phyloP scores from a whole-genome alignment of 2,113 vertebrate species.

The Gadus macrocephalus region DNA sequence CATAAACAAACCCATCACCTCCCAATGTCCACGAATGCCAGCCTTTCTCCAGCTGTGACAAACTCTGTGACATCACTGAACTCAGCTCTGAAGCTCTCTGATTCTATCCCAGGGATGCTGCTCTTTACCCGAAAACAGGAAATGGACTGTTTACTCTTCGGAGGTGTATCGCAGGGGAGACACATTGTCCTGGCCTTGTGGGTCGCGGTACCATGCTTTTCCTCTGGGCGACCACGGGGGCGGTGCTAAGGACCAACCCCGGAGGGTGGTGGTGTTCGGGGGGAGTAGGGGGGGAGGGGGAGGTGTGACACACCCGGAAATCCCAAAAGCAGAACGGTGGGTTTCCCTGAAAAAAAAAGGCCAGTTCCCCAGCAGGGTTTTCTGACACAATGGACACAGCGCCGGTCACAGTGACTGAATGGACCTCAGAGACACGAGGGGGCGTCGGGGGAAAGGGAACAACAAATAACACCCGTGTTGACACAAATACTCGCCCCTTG shows the following conservation, averaged over 20 bases:
- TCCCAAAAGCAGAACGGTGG: constrained; percentile 25
- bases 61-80: not conserved
- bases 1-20: not conserved
- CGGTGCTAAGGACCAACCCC: not conserved
- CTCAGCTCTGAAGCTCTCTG: not conserved
- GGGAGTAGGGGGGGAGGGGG: too few species aligned
- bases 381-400: constrained; percentile 58
- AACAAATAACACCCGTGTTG: constrained; percentile 46
- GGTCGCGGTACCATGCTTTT: constrained; percentile 39
- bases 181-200: constrained; percentile 28
- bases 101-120: constrained; percentile 26
- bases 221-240: constrained; percentile 11
- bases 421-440: constrained; percentile 56
- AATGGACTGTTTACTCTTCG: constrained; percentile 51
- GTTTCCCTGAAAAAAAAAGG: constrained; percentile 15
- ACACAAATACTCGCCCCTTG: constrained; percentile 39
- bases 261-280: not conserved
- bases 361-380: constrained; percentile 42
- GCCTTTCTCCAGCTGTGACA: not conserved
- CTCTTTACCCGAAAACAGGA: constrained; percentile 60
- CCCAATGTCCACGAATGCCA: not conserved
- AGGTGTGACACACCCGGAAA: constrained; percentile 52
- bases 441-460: constrained; percentile 42
- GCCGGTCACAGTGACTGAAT: constrained; percentile 36
- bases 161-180: constrained; percentile 30